These are phyloP conservation scores for Brachypalpus laphriformis DNA, from an alignment of 2,888 invertebrate species.

Conservation along the genomic window DNA sequence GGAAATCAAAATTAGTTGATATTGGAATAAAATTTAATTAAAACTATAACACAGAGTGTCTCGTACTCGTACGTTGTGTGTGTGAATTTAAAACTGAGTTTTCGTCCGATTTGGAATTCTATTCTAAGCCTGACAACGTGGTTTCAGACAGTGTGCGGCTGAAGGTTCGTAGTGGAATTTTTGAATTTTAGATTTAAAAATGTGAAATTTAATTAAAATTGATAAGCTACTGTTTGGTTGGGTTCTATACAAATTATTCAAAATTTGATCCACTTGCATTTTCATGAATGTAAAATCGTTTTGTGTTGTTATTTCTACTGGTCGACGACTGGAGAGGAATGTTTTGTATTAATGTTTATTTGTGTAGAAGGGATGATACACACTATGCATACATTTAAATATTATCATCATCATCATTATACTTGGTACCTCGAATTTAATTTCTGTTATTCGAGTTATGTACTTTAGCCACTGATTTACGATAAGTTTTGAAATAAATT, in stretches of 20 bases:
- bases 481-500: too few relatives aligned
- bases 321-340: too few relatives aligned
- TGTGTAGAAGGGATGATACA: too few relatives aligned
- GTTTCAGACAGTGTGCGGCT: neutral
- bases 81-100: constrained; percentile 1
- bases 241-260: neutral
- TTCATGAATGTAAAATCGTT: neutral
- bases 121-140: neutral
- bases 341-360: too few relatives aligned
- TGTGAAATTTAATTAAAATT: neutral
- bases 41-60: neutral
- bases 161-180: constrained; percentile 22
- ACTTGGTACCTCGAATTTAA: too few relatives aligned
- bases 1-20: neutral
- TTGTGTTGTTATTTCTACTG: neutral
- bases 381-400: too few relatives aligned
- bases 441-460: too few relatives aligned
- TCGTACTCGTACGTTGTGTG: neutral
- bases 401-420: too few relatives aligned
- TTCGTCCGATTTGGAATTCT: neutral
- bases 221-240: neutral
- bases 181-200: neutral
- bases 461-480: too few relatives aligned
- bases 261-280: constrained; percentile 23
- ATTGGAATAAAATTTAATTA: constrained; percentile 14